These are phyloP conservation scores for Lymantria dispar DNA, from an alignment of 2,888 invertebrate species.

Conservation along the genomic window DNA sequence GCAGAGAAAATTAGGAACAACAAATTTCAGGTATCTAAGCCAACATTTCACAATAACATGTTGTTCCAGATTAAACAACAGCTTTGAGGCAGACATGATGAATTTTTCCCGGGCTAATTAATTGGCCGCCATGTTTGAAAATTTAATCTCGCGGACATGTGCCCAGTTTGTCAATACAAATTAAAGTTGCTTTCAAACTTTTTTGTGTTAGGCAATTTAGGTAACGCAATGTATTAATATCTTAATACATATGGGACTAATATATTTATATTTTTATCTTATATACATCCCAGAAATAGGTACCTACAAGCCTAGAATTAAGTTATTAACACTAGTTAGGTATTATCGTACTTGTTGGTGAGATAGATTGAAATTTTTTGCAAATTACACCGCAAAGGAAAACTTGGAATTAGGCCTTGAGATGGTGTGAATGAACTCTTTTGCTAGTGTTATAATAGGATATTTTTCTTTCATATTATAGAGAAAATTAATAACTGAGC, in stretches of 20 bases:
- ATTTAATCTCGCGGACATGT: conserved; percentile 69
- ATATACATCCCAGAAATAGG: too few relatives aligned
- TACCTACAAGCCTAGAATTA: too few relatives aligned
- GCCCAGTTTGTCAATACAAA: conserved; percentile 44
- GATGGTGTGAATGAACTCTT: too few relatives aligned
- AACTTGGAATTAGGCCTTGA: too few relatives aligned
- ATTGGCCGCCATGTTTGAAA: conserved; percentile 66
- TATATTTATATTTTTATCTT: too few relatives aligned
- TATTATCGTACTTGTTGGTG: too few relatives aligned
- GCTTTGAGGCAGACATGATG: conserved; percentile 46
- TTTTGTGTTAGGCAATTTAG: conserved; percentile 54
- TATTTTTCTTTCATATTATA: too few relatives aligned
- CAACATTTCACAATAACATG: conserved; percentile 41
- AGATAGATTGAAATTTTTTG: too few relatives aligned
- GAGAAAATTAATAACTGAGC: too few relatives aligned
- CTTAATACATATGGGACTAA: not conserved
- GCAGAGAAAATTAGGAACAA: conserved; percentile 9
- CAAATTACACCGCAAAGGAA: too few relatives aligned
- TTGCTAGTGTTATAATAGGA: too few relatives aligned
- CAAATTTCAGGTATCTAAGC: conserved; percentile 37
- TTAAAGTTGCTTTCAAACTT: not conserved
- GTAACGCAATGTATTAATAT: conserved; percentile 18
- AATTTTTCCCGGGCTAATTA: conserved; percentile 63
- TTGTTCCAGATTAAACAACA: conserved; percentile 52
- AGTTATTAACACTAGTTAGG: too few relatives aligned